Conservation (phyloP, 2,113 vertebrate species). For the Cranoglanis bouderius region DNA sequence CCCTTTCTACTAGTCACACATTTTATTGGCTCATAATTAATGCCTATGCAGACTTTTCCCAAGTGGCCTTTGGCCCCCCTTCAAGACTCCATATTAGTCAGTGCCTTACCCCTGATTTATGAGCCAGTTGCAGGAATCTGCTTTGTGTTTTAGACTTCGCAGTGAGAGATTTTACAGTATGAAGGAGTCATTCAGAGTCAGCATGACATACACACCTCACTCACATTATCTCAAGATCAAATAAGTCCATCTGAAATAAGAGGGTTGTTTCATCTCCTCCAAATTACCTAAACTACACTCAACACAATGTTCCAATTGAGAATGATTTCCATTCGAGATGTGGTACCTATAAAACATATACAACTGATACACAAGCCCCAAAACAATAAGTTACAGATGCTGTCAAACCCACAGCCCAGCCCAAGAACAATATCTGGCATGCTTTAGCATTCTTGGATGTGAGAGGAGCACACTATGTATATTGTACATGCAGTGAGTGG, state of each 20-base stretch:
- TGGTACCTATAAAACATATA: slow-evolving; percentile 13
- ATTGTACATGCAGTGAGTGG: slow-evolving; percentile 30
- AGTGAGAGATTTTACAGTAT: slow-evolving; percentile 46
- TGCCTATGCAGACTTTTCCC: slow-evolving; percentile 45
- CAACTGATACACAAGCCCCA: slow-evolving; percentile 10
- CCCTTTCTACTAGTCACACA: slow-evolving; percentile 45
- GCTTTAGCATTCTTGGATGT: slow-evolving; percentile 15
- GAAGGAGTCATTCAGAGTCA: slow-evolving; percentile 41
- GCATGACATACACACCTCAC: slow-evolving; percentile 44
- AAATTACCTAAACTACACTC: slow-evolving; percentile 24
- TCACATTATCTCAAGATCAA: slow-evolving; percentile 35
- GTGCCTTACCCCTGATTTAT: slow-evolving; percentile 53
- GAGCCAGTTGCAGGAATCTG: slow-evolving; percentile 49
- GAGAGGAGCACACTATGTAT: slow-evolving; percentile 28
- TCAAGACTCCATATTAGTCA: slow-evolving; percentile 45
- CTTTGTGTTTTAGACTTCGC: slow-evolving; percentile 51
- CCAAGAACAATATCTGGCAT: slow-evolving; percentile 42
- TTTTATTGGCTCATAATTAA: slow-evolving; percentile 58
- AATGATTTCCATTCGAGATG: slow-evolving; percentile 27
- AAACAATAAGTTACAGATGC: slow-evolving; percentile 36
- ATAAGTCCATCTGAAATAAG: slow-evolving; percentile 9
- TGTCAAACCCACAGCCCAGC: slow-evolving; percentile 34
- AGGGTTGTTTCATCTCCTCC: slow-evolving; percentile 2
- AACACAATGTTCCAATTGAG: slow-evolving; percentile 5
- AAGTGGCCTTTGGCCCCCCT: slow-evolving; percentile 37